A percentile compares a stretch with the other conserved stretches of the same genome.
phyloP scores from a whole-genome alignment of 2,797 vertebrate genomes.

The Gymnothorax javanicus region DNA sequence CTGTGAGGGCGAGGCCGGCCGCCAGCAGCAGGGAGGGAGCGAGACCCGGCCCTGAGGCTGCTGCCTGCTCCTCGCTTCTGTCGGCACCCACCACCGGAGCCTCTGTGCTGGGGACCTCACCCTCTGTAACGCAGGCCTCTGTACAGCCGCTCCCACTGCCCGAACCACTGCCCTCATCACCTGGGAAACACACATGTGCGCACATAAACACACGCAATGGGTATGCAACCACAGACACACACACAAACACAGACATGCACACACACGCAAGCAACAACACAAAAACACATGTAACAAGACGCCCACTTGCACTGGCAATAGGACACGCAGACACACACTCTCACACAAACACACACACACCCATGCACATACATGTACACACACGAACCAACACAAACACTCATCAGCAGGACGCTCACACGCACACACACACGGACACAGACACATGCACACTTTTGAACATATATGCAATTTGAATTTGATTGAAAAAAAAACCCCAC shows the following conservation, averaged over 20 bases:
- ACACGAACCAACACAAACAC: too few relatives aligned
- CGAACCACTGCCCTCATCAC: conserved; percentile 90
- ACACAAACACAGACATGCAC: not conserved
- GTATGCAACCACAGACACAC: not conserved
- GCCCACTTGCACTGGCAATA: not conserved
- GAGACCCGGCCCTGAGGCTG: conserved; percentile 48
- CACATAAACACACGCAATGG: not conserved
- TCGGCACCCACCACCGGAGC: conserved; percentile 74
- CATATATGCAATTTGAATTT: not conserved
- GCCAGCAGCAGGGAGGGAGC: conserved; percentile 63
- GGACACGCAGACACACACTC: too few relatives aligned
- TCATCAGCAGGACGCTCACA: too few relatives aligned
- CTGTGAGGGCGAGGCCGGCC: conserved; percentile 63
- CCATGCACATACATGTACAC: too few relatives aligned
- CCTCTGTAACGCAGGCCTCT: conserved; percentile 85
- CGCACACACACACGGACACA: too few relatives aligned
- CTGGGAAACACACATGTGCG: conserved; percentile 62
- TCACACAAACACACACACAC: too few relatives aligned
- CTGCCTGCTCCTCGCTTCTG: conserved; percentile 77
- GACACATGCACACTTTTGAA: not conserved
- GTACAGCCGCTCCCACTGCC: conserved; percentile 92
- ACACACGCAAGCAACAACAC: not conserved
- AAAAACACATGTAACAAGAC: not conserved
- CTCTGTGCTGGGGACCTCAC: conserved; percentile 76
- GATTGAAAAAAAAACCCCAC: too few relatives aligned